Base-by-base conservation (phyloP, 2,113 vertebrate genomes). In the Thalassoma bifasciatum region DNA sequence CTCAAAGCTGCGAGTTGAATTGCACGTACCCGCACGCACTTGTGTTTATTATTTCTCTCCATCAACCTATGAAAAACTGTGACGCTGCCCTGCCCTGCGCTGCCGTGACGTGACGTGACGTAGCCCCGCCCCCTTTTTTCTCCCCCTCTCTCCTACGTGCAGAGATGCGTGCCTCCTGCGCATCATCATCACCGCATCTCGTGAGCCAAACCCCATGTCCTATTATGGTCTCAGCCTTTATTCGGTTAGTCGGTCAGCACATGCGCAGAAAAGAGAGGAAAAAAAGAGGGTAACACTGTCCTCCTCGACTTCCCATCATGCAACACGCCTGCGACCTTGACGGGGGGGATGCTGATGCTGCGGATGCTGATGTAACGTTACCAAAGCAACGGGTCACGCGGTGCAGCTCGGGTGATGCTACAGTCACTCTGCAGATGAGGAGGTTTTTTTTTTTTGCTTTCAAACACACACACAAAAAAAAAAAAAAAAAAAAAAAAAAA, bases 281-380 rank as follows among this genome's bases (percentile, higher is more conserved):
- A 26, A 0, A 12, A 1, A n/a, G n/a, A n/a, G n/a, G 30, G 30
- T 3, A 30, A 30, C 6, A 6, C 30, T 7, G 64, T 63, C 38
- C 71, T 77, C 56, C 62, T 73, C 34, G 10, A 26, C 61, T 83
- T 76, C 91, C 90, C 89, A 81, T 89, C 36, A 89, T 91, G 89
- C 86, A 13, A 73, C 66, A 61, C 88, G 69, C 56, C 11, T 22
- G 73, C 83, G 92, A 94, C 93, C 93, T 93, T 94, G 90, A 89
- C 71, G 40, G 70, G n/a, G 30, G 30, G 30, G 30, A 30, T 30
- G 30, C 30, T 30, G 30, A 30, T 30, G 90, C 75, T 86, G 89
- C 81, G 44, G 91, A 78, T 85, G 82, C 70, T 90, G 87, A 89
- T 77, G 90, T 79, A 75, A 81, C 21, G 74, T 81, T 77, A 52